Percentiles rank a stretch among this genome's conserved stretches.
These are phyloP conservation scores for Haliclona indistincta DNA, from an alignment of 37 sponge, comb jelly and placozoan genomes.

Conservation along the genomic window DNA sequence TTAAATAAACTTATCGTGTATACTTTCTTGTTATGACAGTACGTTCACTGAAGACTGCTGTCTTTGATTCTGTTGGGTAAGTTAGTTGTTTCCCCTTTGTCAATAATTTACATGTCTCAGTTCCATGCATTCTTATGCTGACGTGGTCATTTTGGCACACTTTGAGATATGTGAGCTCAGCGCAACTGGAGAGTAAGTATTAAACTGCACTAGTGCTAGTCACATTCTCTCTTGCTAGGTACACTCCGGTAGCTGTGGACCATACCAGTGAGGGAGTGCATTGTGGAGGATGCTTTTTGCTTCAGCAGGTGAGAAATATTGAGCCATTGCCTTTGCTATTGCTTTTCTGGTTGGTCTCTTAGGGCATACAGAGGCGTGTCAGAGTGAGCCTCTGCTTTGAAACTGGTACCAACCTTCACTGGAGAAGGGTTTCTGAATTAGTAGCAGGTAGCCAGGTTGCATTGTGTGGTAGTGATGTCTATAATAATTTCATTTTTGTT, in stretches of 20 bases:
- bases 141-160: slow-evolving; percentile 65
- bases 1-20: too few species aligned
- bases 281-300: slow-evolving; percentile 53
- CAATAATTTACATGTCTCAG: slow-evolving; percentile 17
- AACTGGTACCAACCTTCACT: slow-evolving; percentile 64
- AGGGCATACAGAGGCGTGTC: slow-evolving; percentile 85
- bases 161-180: slow-evolving; percentile 93
- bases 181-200: slow-evolving; percentile 78
- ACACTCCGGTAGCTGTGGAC: slow-evolving; percentile 66
- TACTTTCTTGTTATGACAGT: slow-evolving; percentile 10
- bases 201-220: not conserved
- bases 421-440: slow-evolving; percentile 63
- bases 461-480: not conserved
- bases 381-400: slow-evolving; percentile 81
- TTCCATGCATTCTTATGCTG: slow-evolving; percentile 67
- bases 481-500: not conserved
- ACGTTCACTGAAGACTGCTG: slow-evolving; percentile 40
- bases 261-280: slow-evolving; percentile 28
- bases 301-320: slow-evolving; percentile 76
- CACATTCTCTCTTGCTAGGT: slow-evolving; percentile 21
- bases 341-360: not conserved
- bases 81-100: not conserved
- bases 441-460: not conserved
- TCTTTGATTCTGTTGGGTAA: slow-evolving; percentile 47
- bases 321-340: not conserved